These are phyloP conservation scores for Sapayoa aenigma DNA, from an alignment of 2,113 vertebrate genomes.

Conservation along the genomic window DNA sequence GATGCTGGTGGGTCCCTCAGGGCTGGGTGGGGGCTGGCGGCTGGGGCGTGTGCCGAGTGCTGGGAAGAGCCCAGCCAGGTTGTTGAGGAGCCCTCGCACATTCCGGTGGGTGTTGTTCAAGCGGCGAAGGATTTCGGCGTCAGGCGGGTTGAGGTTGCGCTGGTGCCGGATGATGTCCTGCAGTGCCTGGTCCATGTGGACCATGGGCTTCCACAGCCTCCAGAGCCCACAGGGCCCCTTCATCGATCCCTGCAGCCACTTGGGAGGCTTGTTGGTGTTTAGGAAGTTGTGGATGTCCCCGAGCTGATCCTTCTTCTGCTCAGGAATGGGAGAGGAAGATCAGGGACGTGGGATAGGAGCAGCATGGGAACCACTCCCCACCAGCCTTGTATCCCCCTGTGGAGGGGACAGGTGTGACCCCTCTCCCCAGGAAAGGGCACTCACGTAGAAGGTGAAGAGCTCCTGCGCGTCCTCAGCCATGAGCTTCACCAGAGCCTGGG, in stretches of 20 bases:
- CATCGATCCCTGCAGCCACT: neutral
- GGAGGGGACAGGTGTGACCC: neutral
- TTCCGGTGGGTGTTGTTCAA: neutral
- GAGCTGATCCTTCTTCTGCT: constrained; percentile 18
- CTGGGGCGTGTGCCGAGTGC: neutral
- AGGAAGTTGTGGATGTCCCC: neutral
- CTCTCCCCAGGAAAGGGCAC: neutral
- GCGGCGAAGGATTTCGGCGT: neutral
- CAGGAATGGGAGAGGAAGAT: neutral
- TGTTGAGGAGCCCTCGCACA: constrained; percentile 36
- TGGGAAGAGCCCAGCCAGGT: neutral
- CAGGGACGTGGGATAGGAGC: neutral
- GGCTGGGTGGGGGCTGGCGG: fast-evolving
- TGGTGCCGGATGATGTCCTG: neutral
- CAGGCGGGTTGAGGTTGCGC: neutral
- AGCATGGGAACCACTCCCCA: fast-evolving
- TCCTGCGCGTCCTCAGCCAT: constrained; percentile 5
- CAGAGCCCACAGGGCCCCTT: neutral
- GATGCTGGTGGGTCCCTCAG: neutral
- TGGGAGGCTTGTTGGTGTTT: neutral
- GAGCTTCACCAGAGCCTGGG: constrained; percentile 13
- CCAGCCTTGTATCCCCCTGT: fast-evolving
- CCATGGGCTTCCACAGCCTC: neutral
- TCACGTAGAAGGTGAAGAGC: constrained; percentile 57
- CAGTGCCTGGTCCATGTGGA: neutral